These are phyloP conservation scores for Lanistes nyassanus DNA, from an alignment of 1,140 invertebrate genomes.

Conservation along the genomic window DNA sequence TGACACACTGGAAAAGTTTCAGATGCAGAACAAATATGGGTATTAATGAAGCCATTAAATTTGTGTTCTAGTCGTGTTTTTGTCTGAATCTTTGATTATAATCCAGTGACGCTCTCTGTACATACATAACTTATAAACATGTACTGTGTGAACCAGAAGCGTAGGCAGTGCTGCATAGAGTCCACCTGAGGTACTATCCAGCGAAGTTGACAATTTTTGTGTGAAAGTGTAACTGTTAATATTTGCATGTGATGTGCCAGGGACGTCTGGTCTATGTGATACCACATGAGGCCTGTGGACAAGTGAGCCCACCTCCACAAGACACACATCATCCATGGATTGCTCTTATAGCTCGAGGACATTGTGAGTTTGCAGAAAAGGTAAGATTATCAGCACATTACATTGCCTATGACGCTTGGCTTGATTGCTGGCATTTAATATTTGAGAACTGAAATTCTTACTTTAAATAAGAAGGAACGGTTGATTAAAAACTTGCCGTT, in stretches of 20 bases:
- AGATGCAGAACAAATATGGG: too few species aligned
- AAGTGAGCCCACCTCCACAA: conserved; percentile 72
- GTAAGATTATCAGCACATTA: conserved; percentile 42
- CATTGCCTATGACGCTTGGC: background rate
- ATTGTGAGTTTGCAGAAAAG: conserved; percentile 86
- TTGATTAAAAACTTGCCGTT: too few species aligned
- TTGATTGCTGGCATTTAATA: background rate
- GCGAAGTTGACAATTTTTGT: background rate
- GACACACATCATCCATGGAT: conserved; percentile 78
- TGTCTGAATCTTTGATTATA: too few species aligned
- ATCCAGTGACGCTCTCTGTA: too few species aligned
- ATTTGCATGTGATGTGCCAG: conserved; percentile 69
- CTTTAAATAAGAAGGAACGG: background rate
- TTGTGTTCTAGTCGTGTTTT: too few species aligned
- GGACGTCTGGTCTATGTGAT: conserved; percentile 77
- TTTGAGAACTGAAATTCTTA: background rate
- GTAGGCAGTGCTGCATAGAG: too few species aligned
- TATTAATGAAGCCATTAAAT: too few species aligned
- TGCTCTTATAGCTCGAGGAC: conserved; percentile 76
- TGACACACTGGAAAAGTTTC: too few species aligned
- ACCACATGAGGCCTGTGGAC: conserved; percentile 76
- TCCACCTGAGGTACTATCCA: too few species aligned
- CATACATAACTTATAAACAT: too few species aligned
- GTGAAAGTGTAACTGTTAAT: background rate
- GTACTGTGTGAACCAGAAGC: too few species aligned